Conservation (phyloP, 2,888 invertebrate genomes). For the Camptogramma bilineatum region DNA sequence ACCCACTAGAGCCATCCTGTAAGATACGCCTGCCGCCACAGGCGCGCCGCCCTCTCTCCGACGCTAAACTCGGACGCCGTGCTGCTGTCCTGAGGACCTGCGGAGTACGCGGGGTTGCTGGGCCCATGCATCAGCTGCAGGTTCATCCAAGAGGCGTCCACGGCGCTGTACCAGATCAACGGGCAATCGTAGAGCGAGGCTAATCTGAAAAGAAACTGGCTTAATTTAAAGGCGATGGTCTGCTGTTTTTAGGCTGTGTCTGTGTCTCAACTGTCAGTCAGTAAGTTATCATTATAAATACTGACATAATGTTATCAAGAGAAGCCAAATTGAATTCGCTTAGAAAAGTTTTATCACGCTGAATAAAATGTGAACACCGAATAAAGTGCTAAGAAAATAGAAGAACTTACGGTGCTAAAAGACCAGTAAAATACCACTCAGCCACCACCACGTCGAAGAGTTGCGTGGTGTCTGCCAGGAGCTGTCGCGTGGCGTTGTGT, state of each 20-base stretch:
- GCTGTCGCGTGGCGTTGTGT: constrained; percentile 52
- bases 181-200: constrained; percentile 62
- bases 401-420: constrained; percentile 64
- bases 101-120: constrained; percentile 53
- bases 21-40: constrained; percentile 55
- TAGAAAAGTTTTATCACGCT: no score
- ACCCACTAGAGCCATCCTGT: constrained; percentile 59
- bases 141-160: constrained; percentile 58
- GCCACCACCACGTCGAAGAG: constrained; percentile 60
- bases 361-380: no score
- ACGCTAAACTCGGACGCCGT: constrained; percentile 43
- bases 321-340: no score
- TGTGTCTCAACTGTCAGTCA: no score
- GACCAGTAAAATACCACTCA: constrained; percentile 63
- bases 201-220: constrained; percentile 47
- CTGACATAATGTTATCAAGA: no score
- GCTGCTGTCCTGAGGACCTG: constrained; percentile 45
- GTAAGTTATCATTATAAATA: no score
- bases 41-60: constrained; percentile 49
- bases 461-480: constrained; percentile 51
- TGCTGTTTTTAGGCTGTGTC: no score
- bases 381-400: not conserved
- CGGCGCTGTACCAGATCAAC: constrained; percentile 61
- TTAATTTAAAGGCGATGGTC: not conserved
- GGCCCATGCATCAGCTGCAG: constrained; percentile 58